Percentiles rank a stretch among this genome's conserved stretches.
Evolutionary conservation across 1,140 invertebrate species (phyloP).

Genomic region (Adelges cooleyi): DNA sequence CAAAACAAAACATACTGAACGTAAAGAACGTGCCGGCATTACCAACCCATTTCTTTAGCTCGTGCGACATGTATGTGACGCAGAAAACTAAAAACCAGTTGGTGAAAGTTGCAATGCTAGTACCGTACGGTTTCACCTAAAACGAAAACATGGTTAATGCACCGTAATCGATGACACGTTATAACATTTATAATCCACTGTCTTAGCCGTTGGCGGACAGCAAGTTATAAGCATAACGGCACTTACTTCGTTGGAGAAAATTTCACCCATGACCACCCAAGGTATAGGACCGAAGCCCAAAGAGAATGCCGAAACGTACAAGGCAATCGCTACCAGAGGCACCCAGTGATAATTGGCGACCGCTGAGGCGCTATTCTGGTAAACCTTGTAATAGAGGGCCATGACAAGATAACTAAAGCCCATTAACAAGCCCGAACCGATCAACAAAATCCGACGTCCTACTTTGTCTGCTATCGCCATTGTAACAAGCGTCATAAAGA

Average conservation of each 20-base stretch:
- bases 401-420: constrained; percentile 52
- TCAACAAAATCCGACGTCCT: constrained; percentile 51
- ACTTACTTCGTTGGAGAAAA: constrained; percentile 42
- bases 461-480: constrained; percentile 63
- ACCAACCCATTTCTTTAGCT: constrained; percentile 47
- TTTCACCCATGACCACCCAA: constrained; percentile 49
- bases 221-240: constrained; percentile 34
- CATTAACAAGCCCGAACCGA: constrained; percentile 51
- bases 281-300: constrained; percentile 44
- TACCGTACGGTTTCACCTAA: constrained; percentile 4
- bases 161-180: too few species aligned
- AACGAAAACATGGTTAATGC: not conserved
- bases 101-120: not conserved
- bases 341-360: constrained; percentile 40
- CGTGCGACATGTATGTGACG: constrained; percentile 60
- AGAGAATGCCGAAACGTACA: constrained; percentile 45
- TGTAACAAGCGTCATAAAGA: constrained; percentile 45
- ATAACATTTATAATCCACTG: not conserved
- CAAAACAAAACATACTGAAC: constrained; percentile 56
- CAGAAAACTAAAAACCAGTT: constrained; percentile 50
- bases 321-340: constrained; percentile 42
- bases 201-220: too few species aligned
- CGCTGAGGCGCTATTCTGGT: constrained; percentile 31
- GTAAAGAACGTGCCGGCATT: constrained; percentile 63
- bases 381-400: constrained; percentile 39